A percentile compares a stretch with the other conserved stretches of the same genome.
Evolutionary conservation across 2,797 vertebrate species (phyloP).

Genomic region (Lepilemur ruficaudatus): DNA sequence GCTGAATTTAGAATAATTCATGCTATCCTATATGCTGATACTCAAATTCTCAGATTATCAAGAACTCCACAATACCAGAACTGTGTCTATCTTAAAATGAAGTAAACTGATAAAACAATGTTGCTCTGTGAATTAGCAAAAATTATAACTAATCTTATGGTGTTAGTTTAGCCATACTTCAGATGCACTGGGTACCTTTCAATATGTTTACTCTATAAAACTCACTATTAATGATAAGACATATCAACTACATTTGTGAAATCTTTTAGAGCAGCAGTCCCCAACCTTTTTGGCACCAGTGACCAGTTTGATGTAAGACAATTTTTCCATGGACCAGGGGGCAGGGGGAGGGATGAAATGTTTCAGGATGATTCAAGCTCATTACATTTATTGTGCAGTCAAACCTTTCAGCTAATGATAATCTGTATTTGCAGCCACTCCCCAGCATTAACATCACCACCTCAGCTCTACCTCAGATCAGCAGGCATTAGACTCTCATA

Average conservation of each 20-base stretch:
- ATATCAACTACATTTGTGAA: background rate
- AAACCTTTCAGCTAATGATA: too few relatives aligned
- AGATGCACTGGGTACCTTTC: background rate
- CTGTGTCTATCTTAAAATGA: background rate
- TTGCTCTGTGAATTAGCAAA: background rate
- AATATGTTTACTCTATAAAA: slow-evolving; percentile 5
- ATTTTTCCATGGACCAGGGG: too few relatives aligned
- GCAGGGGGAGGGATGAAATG: too few relatives aligned
- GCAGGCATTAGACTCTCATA: too few relatives aligned
- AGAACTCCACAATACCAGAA: background rate
- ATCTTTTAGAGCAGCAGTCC: background rate
- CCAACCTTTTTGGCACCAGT: too few relatives aligned
- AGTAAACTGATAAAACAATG: background rate
- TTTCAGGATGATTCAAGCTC: too few relatives aligned
- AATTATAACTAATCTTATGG: background rate
- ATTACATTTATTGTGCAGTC: too few relatives aligned
- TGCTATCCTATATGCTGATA: background rate
- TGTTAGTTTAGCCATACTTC: background rate
- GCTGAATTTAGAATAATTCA: background rate
- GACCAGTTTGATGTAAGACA: too few relatives aligned
- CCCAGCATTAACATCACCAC: too few relatives aligned
- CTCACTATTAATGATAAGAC: background rate
- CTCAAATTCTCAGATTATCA: slow-evolving; percentile 7
- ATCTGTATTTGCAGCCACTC: too few relatives aligned
- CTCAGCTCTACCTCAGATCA: too few relatives aligned